Conservation (phyloP, 2,888 invertebrate species). For the Polydrusus pterygomalis region DNA sequence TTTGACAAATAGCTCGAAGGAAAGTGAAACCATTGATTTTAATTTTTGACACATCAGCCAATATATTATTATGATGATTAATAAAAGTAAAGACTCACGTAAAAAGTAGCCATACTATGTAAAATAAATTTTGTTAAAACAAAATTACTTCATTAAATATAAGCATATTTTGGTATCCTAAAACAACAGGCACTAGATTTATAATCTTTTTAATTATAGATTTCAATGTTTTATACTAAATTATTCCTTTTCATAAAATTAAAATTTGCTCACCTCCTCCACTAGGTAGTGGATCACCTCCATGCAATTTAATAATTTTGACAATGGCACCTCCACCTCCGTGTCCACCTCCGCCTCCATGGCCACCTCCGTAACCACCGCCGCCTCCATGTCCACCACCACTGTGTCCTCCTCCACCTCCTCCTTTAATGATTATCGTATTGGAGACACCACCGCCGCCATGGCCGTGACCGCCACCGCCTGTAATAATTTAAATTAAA, state of each 20-base stretch:
- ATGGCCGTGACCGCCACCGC: background rate
- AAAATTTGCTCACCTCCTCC: constrained; percentile 33
- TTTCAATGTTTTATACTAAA: too few relatives aligned
- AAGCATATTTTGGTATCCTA: too few relatives aligned
- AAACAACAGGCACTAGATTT: too few relatives aligned
- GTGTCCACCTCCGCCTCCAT: constrained; percentile 4
- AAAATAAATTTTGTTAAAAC: too few relatives aligned
- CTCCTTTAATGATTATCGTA: constrained; percentile 16
- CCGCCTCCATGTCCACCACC: constrained; percentile 32
- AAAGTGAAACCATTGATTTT: too few relatives aligned
- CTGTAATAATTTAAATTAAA: background rate
- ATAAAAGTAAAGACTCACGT: too few relatives aligned
- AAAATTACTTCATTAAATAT: too few relatives aligned
- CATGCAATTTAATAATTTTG: constrained; percentile 48
- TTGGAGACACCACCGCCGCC: constrained; percentile 31
- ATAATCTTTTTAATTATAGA: background rate
- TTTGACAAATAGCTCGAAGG: too few relatives aligned
- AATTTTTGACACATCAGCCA: too few relatives aligned
- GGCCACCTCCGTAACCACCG: constrained; percentile 14
- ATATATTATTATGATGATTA: too few relatives aligned
- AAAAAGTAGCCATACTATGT: too few relatives aligned
- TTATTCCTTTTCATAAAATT: background rate
- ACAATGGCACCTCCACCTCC: constrained; percentile 26
- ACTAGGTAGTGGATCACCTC: constrained; percentile 49
- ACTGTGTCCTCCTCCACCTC: constrained; percentile 35